Conservation (phyloP, 2,888 invertebrate species). For the Scelioninae gen. 2 region DNA sequence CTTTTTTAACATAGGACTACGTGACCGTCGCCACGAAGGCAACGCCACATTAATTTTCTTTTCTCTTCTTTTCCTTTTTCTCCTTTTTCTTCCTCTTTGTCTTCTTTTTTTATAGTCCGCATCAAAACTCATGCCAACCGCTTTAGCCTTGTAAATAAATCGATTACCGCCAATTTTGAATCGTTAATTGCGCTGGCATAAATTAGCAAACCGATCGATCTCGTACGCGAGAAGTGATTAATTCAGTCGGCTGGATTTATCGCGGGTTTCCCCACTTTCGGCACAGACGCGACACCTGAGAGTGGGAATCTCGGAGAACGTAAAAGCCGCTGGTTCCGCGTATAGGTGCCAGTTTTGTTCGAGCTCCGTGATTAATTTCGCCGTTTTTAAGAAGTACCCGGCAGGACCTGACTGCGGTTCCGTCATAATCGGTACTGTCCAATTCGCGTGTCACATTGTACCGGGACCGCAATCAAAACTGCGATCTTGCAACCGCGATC, state of each 20-base stretch:
- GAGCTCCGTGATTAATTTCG: constrained; percentile 51
- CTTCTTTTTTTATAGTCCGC: no score
- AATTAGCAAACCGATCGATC: constrained; percentile 7
- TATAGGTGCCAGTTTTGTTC: constrained; percentile 66
- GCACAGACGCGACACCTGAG: constrained; percentile 32
- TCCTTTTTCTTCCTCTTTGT: not conserved
- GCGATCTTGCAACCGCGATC: no score
- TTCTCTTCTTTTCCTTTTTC: no score
- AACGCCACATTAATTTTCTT: no score
- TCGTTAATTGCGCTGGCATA: not conserved
- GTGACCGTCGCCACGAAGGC: constrained; percentile 21
- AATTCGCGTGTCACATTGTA: no score
- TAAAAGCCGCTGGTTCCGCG: constrained; percentile 66
- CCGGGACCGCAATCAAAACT: no score
- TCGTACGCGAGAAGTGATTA: not conserved
- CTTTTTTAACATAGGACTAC: no score
- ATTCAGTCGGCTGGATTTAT: constrained; percentile 23
- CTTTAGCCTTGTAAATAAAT: constrained; percentile 13
- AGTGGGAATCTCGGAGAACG: constrained; percentile 60
- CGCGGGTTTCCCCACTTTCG: constrained; percentile 30
- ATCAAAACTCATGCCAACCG: constrained; percentile 4
- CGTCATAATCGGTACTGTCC: no score
- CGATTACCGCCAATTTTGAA: no score
- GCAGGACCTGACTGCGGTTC: no score
- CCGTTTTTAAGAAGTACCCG: no score